Evolutionary conservation across 1,140 invertebrate species (phyloP).

Genomic region (Physella acuta): DNA sequence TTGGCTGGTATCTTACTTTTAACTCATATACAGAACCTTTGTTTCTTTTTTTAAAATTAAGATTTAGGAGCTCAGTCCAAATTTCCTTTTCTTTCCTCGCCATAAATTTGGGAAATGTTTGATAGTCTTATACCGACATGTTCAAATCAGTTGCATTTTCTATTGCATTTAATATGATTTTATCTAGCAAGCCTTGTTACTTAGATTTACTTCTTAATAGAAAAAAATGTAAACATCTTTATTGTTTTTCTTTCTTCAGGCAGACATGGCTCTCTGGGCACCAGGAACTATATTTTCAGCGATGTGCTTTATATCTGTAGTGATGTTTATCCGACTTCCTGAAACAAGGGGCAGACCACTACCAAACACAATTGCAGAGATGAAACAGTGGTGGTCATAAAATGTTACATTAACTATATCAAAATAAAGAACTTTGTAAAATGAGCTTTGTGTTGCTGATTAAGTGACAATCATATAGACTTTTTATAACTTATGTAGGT

Average conservation of each 20-base stretch:
- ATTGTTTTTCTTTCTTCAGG: constrained; percentile 22
- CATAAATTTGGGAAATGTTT: not conserved
- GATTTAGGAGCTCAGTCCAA: not conserved
- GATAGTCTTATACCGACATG: not conserved
- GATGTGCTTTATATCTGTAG: constrained; percentile 27
- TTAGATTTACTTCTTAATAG: not conserved
- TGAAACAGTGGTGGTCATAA: constrained; percentile 22
- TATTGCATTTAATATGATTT: not conserved
- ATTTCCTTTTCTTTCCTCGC: not conserved
- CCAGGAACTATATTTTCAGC: constrained; percentile 32
- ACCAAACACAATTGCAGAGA: constrained; percentile 31
- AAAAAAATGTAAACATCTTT: not conserved
- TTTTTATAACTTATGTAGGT: no score
- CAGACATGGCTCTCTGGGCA: constrained; percentile 26
- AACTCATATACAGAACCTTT: no score
- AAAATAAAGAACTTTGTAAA: no score
- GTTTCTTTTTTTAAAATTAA: no score
- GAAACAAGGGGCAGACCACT: constrained; percentile 33
- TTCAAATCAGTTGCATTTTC: not conserved
- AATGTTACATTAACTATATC: no score
- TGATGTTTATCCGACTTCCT: constrained; percentile 25
- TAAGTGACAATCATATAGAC: no score
- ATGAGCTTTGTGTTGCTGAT: no score
- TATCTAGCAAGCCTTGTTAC: not conserved
- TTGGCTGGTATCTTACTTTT: no score